A percentile compares a stretch with the other conserved stretches of the same genome.
These are phyloP conservation scores for Ecdyonurus torrentis DNA, from an alignment of 2,888 invertebrate genomes.

Conservation along the genomic window DNA sequence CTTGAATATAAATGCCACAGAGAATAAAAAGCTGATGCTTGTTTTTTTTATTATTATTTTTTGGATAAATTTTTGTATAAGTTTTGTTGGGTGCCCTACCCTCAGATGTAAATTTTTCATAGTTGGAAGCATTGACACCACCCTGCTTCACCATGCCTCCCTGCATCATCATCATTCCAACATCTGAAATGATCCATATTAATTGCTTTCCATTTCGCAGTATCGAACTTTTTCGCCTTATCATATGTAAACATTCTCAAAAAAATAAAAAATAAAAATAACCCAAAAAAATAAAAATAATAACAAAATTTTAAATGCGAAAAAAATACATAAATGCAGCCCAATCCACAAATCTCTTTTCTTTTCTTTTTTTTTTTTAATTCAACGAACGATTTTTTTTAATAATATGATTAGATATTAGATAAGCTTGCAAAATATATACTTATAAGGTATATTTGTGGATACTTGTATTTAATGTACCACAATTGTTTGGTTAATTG, in stretches of 20 bases:
- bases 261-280: slow-evolving; percentile 1
- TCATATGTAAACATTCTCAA: no score
- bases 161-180: slow-evolving; percentile 95
- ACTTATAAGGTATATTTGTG: not conserved
- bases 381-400: no score
- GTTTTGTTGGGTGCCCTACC: slow-evolving; percentile 44
- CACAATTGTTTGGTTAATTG: not conserved
- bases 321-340: not conserved
- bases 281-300: slow-evolving; percentile 1
- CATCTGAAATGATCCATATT: slow-evolving; percentile 50
- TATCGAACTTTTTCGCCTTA: no score
- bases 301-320: not conserved
- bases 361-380: not conserved
- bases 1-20: not conserved
- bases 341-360: not conserved
- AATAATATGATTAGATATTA: not conserved
- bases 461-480: slow-evolving; percentile 2
- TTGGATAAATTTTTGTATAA: not conserved
- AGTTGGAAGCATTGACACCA: slow-evolving; percentile 26
- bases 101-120: slow-evolving; percentile 44
- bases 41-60: not conserved
- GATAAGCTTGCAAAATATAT: slow-evolving; percentile 1
- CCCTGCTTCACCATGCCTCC: slow-evolving; percentile 81
- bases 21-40: not conserved
- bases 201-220: no score